These are phyloP conservation scores for Pseudoips prasinana DNA, from an alignment of 2,888 invertebrate genomes.

Conservation along the genomic window DNA sequence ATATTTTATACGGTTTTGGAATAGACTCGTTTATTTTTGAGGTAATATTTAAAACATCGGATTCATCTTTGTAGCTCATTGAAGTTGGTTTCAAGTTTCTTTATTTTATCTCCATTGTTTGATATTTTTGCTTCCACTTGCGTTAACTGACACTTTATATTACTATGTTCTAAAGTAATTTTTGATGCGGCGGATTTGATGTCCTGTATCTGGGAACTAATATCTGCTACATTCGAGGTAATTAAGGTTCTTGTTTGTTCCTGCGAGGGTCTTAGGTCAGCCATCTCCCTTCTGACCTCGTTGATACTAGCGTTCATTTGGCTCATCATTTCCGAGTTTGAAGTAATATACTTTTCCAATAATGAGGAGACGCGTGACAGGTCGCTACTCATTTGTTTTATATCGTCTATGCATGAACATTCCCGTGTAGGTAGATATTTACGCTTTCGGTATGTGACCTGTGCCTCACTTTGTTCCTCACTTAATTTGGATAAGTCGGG, in stretches of 20 bases:
- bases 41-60: conserved; percentile 3
- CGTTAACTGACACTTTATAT: conserved; percentile 3
- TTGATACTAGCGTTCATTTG: conserved; percentile 3
- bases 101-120: conserved; percentile 3
- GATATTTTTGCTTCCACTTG: neutral
- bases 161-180: conserved; percentile 1
- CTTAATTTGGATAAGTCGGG: conserved; percentile 5
- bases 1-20: conserved; percentile 3
- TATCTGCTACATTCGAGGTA: conserved; percentile 3
- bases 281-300: conserved; percentile 3
- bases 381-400: conserved; percentile 4
- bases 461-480: conserved; percentile 1
- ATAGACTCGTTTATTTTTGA: neutral
- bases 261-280: neutral
- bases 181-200: conserved; percentile 2
- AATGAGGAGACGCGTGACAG: conserved; percentile 4
- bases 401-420: conserved; percentile 1
- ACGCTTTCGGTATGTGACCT: conserved; percentile 4
- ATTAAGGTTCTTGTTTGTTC: conserved; percentile 4
- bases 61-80: conserved; percentile 2
- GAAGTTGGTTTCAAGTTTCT: conserved; percentile 2
- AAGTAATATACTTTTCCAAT: conserved; percentile 4
- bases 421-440: conserved; percentile 1
- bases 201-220: conserved; percentile 3
- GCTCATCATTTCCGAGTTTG: conserved; percentile 3